Evolutionary conservation across 1,140 invertebrate genomes (phyloP).

Genomic region (Nasonia longicornis): DNA sequence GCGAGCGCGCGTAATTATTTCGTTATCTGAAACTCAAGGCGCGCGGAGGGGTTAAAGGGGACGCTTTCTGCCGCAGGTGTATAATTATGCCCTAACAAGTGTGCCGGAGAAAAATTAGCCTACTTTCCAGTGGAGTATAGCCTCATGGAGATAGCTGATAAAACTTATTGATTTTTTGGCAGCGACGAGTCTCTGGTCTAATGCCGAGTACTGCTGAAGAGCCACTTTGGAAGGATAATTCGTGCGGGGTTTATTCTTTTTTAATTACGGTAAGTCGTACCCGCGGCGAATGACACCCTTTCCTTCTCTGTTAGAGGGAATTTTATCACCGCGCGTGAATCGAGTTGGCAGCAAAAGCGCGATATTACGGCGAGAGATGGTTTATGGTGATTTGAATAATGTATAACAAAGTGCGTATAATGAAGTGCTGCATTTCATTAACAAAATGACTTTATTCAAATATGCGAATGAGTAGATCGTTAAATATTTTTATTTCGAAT

Average conservation of each 20-base stretch:
- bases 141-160: slow-evolving; percentile 6
- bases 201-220: not conserved
- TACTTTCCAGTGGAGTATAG: not conserved
- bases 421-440: not conserved
- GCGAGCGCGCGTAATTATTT: not conserved
- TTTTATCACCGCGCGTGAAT: not conserved
- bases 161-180: slow-evolving; percentile 24
- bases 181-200: not conserved
- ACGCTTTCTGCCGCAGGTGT: not conserved
- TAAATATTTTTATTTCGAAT: no score
- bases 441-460: not conserved
- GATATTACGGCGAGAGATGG: not conserved
- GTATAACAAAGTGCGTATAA: not conserved
- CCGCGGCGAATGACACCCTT: no score
- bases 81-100: not conserved
- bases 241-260: no score
- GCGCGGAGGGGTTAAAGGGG: not conserved
- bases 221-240: no score
- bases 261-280: no score
- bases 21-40: slow-evolving; percentile 2
- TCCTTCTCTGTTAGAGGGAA: no score
- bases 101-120: slow-evolving; percentile 19
- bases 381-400: not conserved
- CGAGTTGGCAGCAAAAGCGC: not conserved
- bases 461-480: not conserved